Conservation (phyloP, 2,797 vertebrate species). For the Anas bernieri region DNA sequence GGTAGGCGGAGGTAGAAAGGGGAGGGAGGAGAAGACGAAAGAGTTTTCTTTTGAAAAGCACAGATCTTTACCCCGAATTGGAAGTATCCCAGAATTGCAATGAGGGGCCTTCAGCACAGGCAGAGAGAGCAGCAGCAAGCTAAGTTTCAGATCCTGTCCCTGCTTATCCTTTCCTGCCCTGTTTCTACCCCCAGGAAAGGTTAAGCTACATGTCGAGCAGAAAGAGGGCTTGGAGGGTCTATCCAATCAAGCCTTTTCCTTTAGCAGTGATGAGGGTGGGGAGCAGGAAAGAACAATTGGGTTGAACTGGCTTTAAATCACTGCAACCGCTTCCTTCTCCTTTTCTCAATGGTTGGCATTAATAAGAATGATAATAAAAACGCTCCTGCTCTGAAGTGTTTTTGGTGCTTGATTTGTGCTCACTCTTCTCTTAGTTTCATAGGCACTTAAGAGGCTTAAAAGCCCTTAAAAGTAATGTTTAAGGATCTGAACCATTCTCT, state of each 20-base stretch:
- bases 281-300: background rate
- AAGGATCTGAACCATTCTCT: slow-evolving; percentile 46
- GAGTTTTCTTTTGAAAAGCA: background rate
- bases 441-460: slow-evolving; percentile 56
- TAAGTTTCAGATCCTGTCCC: background rate
- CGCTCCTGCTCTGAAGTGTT: slow-evolving; percentile 13
- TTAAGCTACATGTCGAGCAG: background rate
- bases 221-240: slow-evolving; percentile 7
- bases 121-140: background rate
- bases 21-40: background rate
- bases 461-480: slow-evolving; percentile 59
- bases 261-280: background rate
- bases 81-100: slow-evolving; percentile 9
- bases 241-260: background rate
- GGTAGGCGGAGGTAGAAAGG: background rate
- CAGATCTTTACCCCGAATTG: background rate
- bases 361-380: slow-evolving; percentile 55
- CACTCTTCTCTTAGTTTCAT: slow-evolving; percentile 54
- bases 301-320: slow-evolving; percentile 31
- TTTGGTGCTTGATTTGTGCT: slow-evolving; percentile 62
- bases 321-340: slow-evolving; percentile 17
- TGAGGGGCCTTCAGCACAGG: background rate
- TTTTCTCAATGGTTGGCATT: slow-evolving; percentile 9
- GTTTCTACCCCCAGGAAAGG: background rate
- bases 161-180: background rate